Evolutionary conservation across 2,797 vertebrate species (phyloP).

Genomic region (Erethizon dorsatum): DNA sequence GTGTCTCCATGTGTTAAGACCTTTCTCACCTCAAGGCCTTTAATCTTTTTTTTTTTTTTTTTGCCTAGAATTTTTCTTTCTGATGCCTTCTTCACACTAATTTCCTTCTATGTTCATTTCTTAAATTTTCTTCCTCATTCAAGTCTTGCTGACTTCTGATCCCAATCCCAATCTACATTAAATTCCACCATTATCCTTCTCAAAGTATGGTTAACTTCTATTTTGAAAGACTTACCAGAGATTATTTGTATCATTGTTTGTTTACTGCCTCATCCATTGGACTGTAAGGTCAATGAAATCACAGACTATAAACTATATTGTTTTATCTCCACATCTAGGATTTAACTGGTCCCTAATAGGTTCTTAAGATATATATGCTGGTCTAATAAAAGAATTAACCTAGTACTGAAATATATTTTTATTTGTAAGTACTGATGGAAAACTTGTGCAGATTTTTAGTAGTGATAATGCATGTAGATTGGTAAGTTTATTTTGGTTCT

Average conservation of each 20-base stretch:
- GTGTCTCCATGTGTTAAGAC: background rate
- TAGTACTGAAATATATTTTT: conserved; percentile 55
- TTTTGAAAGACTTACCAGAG: background rate
- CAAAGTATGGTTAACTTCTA: background rate
- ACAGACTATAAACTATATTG: conserved; percentile 6
- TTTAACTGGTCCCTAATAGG: background rate
- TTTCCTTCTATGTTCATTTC: background rate
- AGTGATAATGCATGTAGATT: conserved; percentile 25
- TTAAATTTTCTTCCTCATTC: background rate
- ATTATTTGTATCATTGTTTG: background rate
- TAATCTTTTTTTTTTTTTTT: background rate
- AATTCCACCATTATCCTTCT: background rate
- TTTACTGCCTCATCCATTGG: background rate
- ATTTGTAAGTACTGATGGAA: conserved; percentile 19
- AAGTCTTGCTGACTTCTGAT: background rate
- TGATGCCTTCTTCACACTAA: background rate
- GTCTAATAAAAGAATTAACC: background rate
- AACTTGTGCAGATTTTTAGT: conserved; percentile 30
- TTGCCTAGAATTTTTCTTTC: background rate
- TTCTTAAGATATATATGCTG: background rate
- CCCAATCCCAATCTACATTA: background rate
- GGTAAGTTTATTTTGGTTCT: conserved; percentile 67
- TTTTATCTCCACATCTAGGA: background rate
- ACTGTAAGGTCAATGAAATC: background rate
- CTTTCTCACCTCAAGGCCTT: background rate